Percentiles rank a stretch among this genome's conserved stretches.
These are phyloP conservation scores for Scotopteryx bipunctaria DNA, from an alignment of 2,888 invertebrate genomes.

Conservation along the genomic window DNA sequence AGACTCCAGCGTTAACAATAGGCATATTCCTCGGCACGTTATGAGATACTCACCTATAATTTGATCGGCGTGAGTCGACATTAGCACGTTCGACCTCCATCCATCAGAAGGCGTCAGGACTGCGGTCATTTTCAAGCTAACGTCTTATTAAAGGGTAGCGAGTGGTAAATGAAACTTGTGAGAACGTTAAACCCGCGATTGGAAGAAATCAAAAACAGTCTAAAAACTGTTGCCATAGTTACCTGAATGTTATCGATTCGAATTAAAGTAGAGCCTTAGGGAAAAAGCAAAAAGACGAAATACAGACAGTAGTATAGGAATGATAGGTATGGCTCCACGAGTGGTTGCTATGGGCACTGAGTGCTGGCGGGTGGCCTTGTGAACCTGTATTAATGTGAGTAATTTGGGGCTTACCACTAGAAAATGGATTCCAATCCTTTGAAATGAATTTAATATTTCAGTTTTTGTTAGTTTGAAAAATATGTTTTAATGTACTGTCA, in stretches of 20 bases:
- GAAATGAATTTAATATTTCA: slow-evolving; percentile 2
- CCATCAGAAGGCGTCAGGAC: slow-evolving; percentile 47
- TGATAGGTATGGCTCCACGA: slow-evolving; percentile 16
- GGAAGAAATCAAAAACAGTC: too few species aligned
- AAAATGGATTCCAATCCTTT: slow-evolving; percentile 8
- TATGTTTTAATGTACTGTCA: too few species aligned
- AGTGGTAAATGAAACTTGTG: not conserved
- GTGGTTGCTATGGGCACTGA: slow-evolving; percentile 21
- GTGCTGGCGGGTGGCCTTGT: slow-evolving; percentile 5
- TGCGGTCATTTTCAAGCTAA: slow-evolving; percentile 43
- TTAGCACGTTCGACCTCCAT: slow-evolving; percentile 50
- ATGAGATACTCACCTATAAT: slow-evolving; percentile 45
- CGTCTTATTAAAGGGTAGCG: slow-evolving; percentile 29
- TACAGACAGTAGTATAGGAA: slow-evolving; percentile 9
- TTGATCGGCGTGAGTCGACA: slow-evolving; percentile 59
- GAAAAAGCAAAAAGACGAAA: too few species aligned
- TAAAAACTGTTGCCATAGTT: too few species aligned
- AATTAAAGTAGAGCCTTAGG: too few species aligned
- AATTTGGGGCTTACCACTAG: slow-evolving; percentile 4
- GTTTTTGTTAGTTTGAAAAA: not conserved
- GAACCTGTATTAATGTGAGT: not conserved
- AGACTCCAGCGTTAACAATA: slow-evolving; percentile 9
- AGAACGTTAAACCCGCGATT: not conserved
- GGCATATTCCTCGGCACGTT: slow-evolving; percentile 17
- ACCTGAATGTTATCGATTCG: too few species aligned